Percentiles rank a stretch among this genome's conserved stretches.
phyloP scores from a whole-genome alignment of 2,888 invertebrate genomes.

The Ryuthela nishihirai region DNA sequence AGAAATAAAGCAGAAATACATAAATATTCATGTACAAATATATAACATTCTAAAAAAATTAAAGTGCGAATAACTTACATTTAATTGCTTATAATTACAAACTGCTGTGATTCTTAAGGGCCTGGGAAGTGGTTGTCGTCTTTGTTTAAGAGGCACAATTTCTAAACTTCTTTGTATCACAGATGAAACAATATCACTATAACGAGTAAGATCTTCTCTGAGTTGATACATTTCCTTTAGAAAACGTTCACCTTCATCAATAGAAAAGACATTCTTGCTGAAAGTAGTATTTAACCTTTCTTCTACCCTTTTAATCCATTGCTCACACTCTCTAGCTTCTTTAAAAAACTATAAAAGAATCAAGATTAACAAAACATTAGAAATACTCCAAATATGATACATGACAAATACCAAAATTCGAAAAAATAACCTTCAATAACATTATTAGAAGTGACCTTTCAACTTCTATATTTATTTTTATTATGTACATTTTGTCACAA shows the following conservation, averaged over 20 bases:
- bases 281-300: slow-evolving; percentile 88
- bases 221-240: slow-evolving; percentile 92
- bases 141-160: slow-evolving; percentile 83
- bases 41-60: too few species aligned
- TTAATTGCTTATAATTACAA: slow-evolving; percentile 87
- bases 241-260: slow-evolving; percentile 89
- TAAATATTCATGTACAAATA: too few species aligned
- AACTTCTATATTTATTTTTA: too few species aligned
- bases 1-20: too few species aligned
- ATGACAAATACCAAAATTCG: too few species aligned
- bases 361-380: slow-evolving; percentile 1
- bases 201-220: slow-evolving; percentile 82
- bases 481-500: too few species aligned
- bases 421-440: too few species aligned
- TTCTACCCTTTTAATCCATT: slow-evolving; percentile 72
- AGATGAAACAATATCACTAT: slow-evolving; percentile 75
- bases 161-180: slow-evolving; percentile 73
- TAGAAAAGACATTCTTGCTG: slow-evolving; percentile 86
- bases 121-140: slow-evolving; percentile 77
- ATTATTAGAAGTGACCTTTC: too few species aligned
- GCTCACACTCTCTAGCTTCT: slow-evolving; percentile 82
- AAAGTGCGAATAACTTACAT: too few species aligned
- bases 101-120: slow-evolving; percentile 83
- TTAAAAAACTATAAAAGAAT: slow-evolving; percentile 67
- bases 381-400: not conserved